Conservation (phyloP, 2,888 invertebrate genomes). For the Nemotelus nigrinus region DNA sequence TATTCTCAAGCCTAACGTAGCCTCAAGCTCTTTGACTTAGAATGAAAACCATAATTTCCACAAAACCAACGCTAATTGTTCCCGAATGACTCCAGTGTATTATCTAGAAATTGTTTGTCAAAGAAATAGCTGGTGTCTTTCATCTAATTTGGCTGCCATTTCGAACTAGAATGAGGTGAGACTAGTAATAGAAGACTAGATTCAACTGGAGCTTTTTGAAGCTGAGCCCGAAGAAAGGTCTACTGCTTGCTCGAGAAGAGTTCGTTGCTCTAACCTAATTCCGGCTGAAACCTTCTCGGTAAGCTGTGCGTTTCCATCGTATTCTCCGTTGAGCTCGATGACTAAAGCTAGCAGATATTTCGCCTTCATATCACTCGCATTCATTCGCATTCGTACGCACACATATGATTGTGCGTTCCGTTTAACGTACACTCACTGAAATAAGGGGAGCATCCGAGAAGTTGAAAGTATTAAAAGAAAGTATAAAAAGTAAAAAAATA, state of each 20-base stretch:
- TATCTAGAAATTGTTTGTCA: no score
- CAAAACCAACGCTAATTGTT: no score
- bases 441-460: not conserved
- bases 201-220: conserved; percentile 9
- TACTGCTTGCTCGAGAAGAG: conserved; percentile 22
- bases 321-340: conserved; percentile 2
- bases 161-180: no score
- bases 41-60: no score
- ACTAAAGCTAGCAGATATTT: conserved; percentile 37
- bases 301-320: not conserved
- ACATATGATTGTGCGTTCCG: conserved; percentile 46
- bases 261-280: conserved; percentile 46
- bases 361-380: conserved; percentile 42
- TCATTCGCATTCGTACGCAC: conserved; percentile 41
- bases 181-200: no score
- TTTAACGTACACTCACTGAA: conserved; percentile 34
- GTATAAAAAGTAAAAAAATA: no score
- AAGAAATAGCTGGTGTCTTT: no score
- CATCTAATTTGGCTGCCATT: no score
- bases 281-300: not conserved
- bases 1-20: no score
- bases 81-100: no score
- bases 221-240: conserved; percentile 15
- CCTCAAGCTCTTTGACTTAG: no score
- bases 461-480: no score